Conservation (phyloP, 2,888 invertebrate genomes). For the Caenorhabditis doughertyi region DNA sequence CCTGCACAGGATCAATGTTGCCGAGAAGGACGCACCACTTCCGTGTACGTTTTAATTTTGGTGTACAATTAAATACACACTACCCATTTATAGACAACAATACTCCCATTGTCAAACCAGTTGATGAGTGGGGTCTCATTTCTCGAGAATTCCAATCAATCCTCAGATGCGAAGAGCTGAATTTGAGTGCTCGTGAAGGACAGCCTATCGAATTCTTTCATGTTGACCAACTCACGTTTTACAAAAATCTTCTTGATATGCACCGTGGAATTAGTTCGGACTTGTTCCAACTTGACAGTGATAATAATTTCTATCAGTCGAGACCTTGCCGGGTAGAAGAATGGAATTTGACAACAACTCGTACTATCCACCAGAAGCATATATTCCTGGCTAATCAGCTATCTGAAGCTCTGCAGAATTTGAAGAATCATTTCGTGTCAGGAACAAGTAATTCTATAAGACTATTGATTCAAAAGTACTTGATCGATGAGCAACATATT, state of each 20-base stretch:
- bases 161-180: slow-evolving; percentile 43
- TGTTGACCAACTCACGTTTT: slow-evolving; percentile 15
- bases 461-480: slow-evolving; percentile 46
- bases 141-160: slow-evolving; percentile 46
- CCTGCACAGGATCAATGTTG: slow-evolving; percentile 4
- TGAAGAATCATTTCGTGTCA: slow-evolving; percentile 24
- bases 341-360: slow-evolving; percentile 56
- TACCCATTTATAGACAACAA: no score
- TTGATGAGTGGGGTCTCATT: slow-evolving; percentile 57
- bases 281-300: slow-evolving; percentile 45
- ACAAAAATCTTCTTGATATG: slow-evolving; percentile 43
- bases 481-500: slow-evolving; percentile 38
- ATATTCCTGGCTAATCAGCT: slow-evolving; percentile 52
- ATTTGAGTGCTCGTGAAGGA: slow-evolving; percentile 37
- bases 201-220: slow-evolving; percentile 52
- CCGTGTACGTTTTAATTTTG: slow-evolving; percentile 22
- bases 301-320: slow-evolving; percentile 45
- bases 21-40: slow-evolving; percentile 6
- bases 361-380: slow-evolving; percentile 40
- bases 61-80: no score
- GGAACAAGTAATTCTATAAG: slow-evolving; percentile 46
- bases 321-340: slow-evolving; percentile 46
- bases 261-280: slow-evolving; percentile 56
- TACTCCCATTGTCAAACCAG: slow-evolving; percentile 14
- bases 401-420: slow-evolving; percentile 6